phyloP scores from a whole-genome alignment of 2,888 invertebrate genomes.

The Agelastica alni region DNA sequence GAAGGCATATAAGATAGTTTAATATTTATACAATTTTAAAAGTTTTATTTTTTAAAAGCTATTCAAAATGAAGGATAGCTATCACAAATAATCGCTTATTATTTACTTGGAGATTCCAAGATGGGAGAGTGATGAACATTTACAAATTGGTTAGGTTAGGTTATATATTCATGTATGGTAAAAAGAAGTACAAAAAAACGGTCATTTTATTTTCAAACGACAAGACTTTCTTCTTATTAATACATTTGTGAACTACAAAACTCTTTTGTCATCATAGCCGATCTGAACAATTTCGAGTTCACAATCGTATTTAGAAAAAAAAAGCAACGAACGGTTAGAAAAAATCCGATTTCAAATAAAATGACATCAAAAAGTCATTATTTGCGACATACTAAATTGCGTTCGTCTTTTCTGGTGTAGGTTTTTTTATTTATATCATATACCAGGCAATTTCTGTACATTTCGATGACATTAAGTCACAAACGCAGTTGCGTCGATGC shows the following conservation, averaged over 20 bases:
- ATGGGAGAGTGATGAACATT: constrained; percentile 51
- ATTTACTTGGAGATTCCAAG: constrained; percentile 44
- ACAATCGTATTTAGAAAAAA: too few species aligned
- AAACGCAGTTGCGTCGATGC: constrained; percentile 36
- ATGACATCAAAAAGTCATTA: constrained; percentile 36
- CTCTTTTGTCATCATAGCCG: too few species aligned
- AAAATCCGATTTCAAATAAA: too few species aligned
- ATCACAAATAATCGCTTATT: constrained; percentile 53
- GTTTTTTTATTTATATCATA: too few species aligned
- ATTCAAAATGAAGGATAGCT: constrained; percentile 53
- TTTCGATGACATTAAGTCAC: too few species aligned
- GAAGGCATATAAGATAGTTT: constrained; percentile 59
- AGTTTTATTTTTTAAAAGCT: constrained; percentile 49
- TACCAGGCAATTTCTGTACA: constrained; percentile 7
- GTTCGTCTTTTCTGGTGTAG: not conserved
- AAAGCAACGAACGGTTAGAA: too few species aligned
- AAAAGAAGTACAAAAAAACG: constrained; percentile 3
- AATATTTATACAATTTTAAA: constrained; percentile 54
- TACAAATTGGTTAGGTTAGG: constrained; percentile 46
- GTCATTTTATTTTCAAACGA: not conserved
- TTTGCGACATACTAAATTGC: constrained; percentile 35
- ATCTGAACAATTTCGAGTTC: too few species aligned
- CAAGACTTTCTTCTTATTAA: too few species aligned
- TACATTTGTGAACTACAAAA: too few species aligned
- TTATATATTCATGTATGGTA: constrained; percentile 26